Conservation (phyloP, 2,113 vertebrate genomes). For the Cyprinodon brontotheroides region DNA sequence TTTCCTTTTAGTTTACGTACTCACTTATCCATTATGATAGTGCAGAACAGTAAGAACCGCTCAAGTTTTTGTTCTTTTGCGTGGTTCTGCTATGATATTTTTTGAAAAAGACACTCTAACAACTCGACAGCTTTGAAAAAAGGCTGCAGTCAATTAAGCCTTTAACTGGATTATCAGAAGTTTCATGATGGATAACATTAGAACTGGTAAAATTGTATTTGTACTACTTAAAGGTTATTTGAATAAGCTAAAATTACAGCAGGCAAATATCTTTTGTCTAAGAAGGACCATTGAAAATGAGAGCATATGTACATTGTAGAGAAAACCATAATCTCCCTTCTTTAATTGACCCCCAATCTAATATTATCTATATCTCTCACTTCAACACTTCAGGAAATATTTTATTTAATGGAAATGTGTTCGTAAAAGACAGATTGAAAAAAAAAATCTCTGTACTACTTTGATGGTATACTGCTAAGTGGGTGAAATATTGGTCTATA, state of each 20-base stretch:
- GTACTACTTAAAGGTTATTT: background rate
- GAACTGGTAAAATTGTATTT: background rate
- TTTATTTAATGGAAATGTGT: background rate
- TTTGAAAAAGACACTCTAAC: background rate
- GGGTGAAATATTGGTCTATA: conserved; percentile 45
- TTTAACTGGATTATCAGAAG: background rate
- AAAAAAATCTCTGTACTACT: conserved; percentile 18
- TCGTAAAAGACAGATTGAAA: background rate
- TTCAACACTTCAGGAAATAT: background rate
- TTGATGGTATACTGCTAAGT: conserved; percentile 37
- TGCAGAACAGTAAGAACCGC: background rate
- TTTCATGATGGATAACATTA: background rate
- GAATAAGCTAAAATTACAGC: background rate
- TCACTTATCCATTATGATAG: too few relatives aligned
- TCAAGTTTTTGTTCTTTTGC: background rate
- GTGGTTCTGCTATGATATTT: background rate
- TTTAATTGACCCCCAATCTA: background rate
- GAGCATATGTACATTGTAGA: background rate
- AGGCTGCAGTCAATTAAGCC: background rate
- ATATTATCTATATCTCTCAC: background rate
- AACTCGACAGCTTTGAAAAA: background rate
- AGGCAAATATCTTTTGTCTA: background rate
- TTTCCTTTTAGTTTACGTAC: too few relatives aligned
- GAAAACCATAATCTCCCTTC: too few relatives aligned
- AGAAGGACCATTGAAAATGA: background rate